Evolutionary conservation across 2,113 vertebrate genomes (phyloP), one percentile per base, ranked within the genome.

Genomic region (Gymnogyps californianus): DNA sequence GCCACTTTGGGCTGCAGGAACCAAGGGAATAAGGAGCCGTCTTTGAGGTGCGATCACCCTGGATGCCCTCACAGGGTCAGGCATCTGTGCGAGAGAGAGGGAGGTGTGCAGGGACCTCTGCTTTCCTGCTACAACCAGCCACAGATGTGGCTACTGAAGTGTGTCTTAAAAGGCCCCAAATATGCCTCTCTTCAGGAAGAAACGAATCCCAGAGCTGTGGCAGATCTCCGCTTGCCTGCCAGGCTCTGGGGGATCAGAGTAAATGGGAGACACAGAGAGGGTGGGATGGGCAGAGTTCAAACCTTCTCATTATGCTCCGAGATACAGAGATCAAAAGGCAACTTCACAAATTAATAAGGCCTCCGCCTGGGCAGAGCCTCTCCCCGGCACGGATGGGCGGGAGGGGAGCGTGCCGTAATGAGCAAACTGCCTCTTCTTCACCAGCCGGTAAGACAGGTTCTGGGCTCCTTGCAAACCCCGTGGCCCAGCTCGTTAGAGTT

Each of bases 401-500:
- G 92, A 87, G 52, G 47, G 77, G 86, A 94, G 17, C 1, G 3
- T 74, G 76, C 32, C 0, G 4, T 72, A 81, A 93, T 84, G 87
- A 96, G 82, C 83, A 87, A 95, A 85, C 91, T 51, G 79, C 82
- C 54, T 93, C 64, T 81, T 71, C 96, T 66, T 66, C 85, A 62
- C 95, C 85, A 94, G 94, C 97, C 66, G 93, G 94, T 95, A 96
- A 70, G 91, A 96, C 96, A 78, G 95, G 95, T 97, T 97, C 84
- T 85, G 93, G 55, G 70, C 75, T 87, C 55, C 75, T 10, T 76
- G 78, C 67, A 87, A 79, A 78, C 54, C 66, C 78, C 3, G 3
- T 76, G 92, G 89, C 83, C 49, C 80, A 57, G 65, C 84, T 94
- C 4, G 0, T 93, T 88, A 66, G 44, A 65, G 67, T 65, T 93